A percentile compares a stretch with the other conserved stretches of the same genome.
Evolutionary conservation across 1,140 invertebrate genomes (phyloP).

Genomic region (Papilio polyxenes): DNA sequence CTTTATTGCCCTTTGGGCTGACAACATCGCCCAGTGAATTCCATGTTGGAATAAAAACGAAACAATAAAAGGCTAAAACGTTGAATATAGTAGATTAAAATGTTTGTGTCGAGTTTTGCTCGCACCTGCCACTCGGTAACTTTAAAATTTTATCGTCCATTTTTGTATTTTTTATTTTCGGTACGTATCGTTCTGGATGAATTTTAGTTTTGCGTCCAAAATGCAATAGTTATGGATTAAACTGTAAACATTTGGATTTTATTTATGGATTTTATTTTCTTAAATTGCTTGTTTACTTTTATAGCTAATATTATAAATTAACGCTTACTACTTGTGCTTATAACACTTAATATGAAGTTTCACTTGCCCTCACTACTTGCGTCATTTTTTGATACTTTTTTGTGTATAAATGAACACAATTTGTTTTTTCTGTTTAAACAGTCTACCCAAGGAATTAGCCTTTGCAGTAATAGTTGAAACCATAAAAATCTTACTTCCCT

Average conservation of each 20-base stretch:
- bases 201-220: background rate
- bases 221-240: background rate
- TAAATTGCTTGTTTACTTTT: too few relatives aligned
- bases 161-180: background rate
- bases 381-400: too few relatives aligned
- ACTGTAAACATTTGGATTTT: background rate
- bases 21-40: background rate
- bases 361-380: too few relatives aligned
- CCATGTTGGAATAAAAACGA: conserved; percentile 1
- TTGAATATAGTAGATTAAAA: background rate
- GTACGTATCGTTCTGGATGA: background rate
- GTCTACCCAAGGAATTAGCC: too few relatives aligned
- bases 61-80: conserved; percentile 26
- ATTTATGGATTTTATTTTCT: too few relatives aligned
- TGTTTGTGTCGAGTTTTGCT: background rate
- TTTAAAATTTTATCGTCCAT: conserved; percentile 23
- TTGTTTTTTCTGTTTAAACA: too few relatives aligned
- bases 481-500: too few relatives aligned
- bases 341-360: too few relatives aligned
- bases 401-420: too few relatives aligned
- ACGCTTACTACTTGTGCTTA: too few relatives aligned
- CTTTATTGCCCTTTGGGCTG: conserved; percentile 24
- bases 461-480: too few relatives aligned
- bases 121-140: conserved; percentile 25
- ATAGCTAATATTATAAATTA: too few relatives aligned